Conservation (phyloP, 2,888 invertebrate species). For the Protodeltote pygarga region DNA sequence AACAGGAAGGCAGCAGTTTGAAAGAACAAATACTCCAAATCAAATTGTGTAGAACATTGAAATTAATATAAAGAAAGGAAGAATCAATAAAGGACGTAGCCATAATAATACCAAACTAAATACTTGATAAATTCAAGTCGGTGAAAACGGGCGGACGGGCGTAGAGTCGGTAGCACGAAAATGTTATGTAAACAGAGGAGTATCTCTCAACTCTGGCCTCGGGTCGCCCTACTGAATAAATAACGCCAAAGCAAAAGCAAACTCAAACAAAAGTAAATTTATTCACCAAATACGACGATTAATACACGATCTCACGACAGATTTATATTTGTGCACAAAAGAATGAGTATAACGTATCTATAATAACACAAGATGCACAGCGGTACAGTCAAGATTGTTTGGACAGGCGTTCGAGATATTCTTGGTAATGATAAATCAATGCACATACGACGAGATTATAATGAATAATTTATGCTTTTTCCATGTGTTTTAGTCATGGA, state of each 20-base stretch:
- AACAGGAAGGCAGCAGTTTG: slow-evolving; percentile 3
- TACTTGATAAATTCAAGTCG: slow-evolving; percentile 73
- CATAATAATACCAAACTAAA: slow-evolving; percentile 44
- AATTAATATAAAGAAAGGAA: slow-evolving; percentile 13
- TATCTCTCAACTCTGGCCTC: slow-evolving; percentile 72
- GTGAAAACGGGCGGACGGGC: slow-evolving; percentile 55
- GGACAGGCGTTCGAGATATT: slow-evolving; percentile 16
- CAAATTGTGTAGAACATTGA: slow-evolving; percentile 15
- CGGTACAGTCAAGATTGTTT: slow-evolving; percentile 11
- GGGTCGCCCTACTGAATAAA: slow-evolving; percentile 83
- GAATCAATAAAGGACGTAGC: slow-evolving; percentile 37
- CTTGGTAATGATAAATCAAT: slow-evolving; percentile 21
- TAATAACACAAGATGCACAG: slow-evolving; percentile 2
- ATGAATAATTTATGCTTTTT: no score
- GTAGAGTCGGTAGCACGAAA: slow-evolving; percentile 69
- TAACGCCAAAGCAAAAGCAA: slow-evolving; percentile 79
- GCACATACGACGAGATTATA: neutral
- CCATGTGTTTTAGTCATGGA: no score
- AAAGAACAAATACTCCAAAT: slow-evolving; percentile 11
- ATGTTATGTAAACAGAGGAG: slow-evolving; percentile 81
- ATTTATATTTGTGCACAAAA: slow-evolving; percentile 68
- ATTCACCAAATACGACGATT: slow-evolving; percentile 85
- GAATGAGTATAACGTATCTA: slow-evolving; percentile 19
- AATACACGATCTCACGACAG: slow-evolving; percentile 82
- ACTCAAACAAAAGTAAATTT: slow-evolving; percentile 86